Evolutionary conservation across 2,113 vertebrate species (phyloP).

Genomic region (Irena cyanogastra): DNA sequence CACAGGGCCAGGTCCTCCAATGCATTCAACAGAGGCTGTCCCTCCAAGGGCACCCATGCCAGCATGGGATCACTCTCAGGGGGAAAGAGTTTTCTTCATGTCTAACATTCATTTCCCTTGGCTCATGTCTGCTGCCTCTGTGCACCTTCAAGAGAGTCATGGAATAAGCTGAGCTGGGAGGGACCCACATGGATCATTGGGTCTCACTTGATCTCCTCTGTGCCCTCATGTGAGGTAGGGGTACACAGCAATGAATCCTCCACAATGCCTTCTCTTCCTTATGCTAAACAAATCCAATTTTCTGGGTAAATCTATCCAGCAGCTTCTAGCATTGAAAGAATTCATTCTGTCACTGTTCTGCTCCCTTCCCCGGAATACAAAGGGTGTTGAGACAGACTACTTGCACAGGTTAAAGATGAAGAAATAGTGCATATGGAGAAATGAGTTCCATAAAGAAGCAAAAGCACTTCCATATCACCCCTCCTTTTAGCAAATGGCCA

Average conservation of each 20-base stretch:
- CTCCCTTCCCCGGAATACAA: not conserved
- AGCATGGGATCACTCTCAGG: not conserved
- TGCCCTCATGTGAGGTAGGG: not conserved
- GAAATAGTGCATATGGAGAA: not conserved
- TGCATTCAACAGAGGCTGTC: fast-evolving
- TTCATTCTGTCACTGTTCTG: not conserved
- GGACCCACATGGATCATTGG: too few species aligned
- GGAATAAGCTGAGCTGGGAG: not conserved
- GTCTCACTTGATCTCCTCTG: not conserved
- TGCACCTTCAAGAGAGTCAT: not conserved
- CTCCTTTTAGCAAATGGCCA: not conserved
- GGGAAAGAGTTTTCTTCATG: not conserved
- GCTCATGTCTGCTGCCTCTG: not conserved
- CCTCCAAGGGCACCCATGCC: not conserved
- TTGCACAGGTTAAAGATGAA: not conserved
- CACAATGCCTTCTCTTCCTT: not conserved
- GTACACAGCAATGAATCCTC: not conserved
- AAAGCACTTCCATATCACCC: not conserved
- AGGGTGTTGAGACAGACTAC: not conserved
- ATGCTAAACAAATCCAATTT: not conserved
- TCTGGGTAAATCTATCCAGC: not conserved
- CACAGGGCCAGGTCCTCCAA: not conserved
- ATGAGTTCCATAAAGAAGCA: not conserved
- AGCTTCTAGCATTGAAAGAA: not conserved
- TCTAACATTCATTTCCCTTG: not conserved